These are phyloP conservation scores for Tauraco hartlaubi DNA, from an alignment of 2,797 vertebrate species.

Conservation along the genomic window DNA sequence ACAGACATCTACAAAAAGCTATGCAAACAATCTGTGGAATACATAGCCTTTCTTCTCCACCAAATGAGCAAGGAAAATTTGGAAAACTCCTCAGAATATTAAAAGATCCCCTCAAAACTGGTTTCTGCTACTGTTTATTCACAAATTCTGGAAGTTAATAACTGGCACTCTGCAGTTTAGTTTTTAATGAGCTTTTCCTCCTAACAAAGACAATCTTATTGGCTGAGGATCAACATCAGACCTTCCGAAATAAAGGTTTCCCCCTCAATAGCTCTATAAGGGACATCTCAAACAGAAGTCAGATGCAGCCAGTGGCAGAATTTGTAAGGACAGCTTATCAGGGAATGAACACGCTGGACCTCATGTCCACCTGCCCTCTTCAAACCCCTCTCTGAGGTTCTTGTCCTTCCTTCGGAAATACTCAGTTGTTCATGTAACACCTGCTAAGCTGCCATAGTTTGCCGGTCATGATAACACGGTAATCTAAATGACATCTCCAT, in stretches of 20 bases:
- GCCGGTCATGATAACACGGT: neutral
- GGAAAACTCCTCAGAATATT: neutral
- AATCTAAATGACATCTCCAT: neutral
- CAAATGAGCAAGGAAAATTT: neutral
- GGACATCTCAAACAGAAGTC: neutral
- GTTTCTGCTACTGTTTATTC: neutral
- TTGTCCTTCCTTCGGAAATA: neutral
- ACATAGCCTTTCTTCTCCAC: neutral
- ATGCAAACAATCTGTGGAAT: neutral
- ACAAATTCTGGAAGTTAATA: neutral
- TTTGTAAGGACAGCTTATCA: neutral
- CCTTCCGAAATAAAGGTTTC: neutral
- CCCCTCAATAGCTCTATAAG: neutral
- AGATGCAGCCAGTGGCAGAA: neutral
- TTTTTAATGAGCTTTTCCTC: neutral
- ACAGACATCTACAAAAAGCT: neutral
- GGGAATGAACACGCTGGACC: neutral
- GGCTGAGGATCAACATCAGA: neutral
- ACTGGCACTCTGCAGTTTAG: neutral
- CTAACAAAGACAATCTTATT: neutral
- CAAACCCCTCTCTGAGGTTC: neutral
- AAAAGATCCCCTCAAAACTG: neutral
- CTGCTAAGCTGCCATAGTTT: neutral
- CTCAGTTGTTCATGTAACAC: slow-evolving; percentile 10
- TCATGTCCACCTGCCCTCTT: neutral